phyloP scores from a whole-genome alignment of 2,888 invertebrate species.

The Volucella inanis region DNA sequence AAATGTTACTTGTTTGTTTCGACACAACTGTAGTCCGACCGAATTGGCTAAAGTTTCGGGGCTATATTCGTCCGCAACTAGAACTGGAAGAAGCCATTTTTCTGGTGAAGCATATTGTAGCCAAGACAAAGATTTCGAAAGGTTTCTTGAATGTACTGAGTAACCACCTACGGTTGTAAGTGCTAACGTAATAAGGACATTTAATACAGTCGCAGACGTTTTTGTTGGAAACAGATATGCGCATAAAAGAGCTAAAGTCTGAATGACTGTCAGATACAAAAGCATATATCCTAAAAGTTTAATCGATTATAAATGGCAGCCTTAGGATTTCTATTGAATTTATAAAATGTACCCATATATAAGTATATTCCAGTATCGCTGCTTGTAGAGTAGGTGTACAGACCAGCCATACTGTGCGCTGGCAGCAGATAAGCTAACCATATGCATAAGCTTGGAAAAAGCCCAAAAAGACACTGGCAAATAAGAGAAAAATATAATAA shows the following conservation, averaged over 20 bases:
- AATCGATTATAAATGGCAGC: too few relatives aligned
- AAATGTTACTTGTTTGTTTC: constrained; percentile 88
- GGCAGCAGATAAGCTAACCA: constrained; percentile 94
- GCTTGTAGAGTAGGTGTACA: constrained; percentile 88
- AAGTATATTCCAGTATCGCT: constrained; percentile 88
- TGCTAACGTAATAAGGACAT: constrained; percentile 85
- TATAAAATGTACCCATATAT: constrained; percentile 86
- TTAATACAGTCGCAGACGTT: constrained; percentile 86
- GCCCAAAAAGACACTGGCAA: constrained; percentile 88
- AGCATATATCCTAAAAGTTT: constrained; percentile 87
- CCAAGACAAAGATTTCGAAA: constrained; percentile 87
- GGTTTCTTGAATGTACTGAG: constrained; percentile 87
- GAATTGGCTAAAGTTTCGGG: constrained; percentile 86
- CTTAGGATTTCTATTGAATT: too few relatives aligned
- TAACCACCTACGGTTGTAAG: constrained; percentile 88
- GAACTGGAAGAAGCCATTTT: constrained; percentile 88
- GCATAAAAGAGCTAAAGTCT: constrained; percentile 87
- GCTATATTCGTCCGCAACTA: constrained; percentile 87
- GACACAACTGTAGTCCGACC: constrained; percentile 84
- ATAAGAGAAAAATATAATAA: neutral
- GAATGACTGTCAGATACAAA: constrained; percentile 87
- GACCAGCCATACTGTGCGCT: constrained; percentile 93
- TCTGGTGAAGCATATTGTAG: constrained; percentile 88
- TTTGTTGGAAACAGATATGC: constrained; percentile 88
- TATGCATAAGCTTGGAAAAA: constrained; percentile 90